Base-by-base conservation (phyloP, 2,113 vertebrate genomes). In the Carettochelys insculpta region DNA sequence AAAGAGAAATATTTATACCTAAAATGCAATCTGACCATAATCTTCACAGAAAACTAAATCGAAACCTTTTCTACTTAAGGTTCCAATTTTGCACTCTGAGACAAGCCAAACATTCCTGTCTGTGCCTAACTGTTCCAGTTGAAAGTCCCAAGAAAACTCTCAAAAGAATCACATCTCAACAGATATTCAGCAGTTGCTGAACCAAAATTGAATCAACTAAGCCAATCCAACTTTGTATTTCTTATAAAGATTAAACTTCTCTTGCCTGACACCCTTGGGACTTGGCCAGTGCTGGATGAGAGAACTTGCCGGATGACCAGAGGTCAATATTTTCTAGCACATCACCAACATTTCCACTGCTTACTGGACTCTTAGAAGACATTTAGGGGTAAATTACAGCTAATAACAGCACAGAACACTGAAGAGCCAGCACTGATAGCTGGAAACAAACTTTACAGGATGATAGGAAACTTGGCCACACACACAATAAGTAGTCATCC, bases 221-320 rank as follows among this genome's bases (percentile, higher is more conserved):
- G n/a, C 16, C 11, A 79, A n/a, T 85, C 52, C 54, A 11, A 61
- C 3, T 82, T 79, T 6, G 17, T 25, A 79, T 90, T 79, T 29
- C 38, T 93, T 85, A 50, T 41, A 83, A 88, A 81, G 79, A 92
- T 88, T 93, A n/a, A n/a, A n/a, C n/a, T n/a, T n/a, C n/a, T n/a
- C n/a, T n/a, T n/a, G n/a, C n/a, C n/a, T n/a, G n/a, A n/a, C n/a
- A n/a, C n/a, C n/a, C n/a, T n/a, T n/a, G n/a, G n/a, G n/a, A n/a
- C n/a, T n/a, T n/a, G n/a, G n/a, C n/a, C n/a, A n/a, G n/a, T n/a
- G n/a, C n/a, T n/a, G n/a, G n/a, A n/a, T n/a, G n/a, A n/a, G n/a
- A n/a, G n/a, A n/a, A n/a, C n/a, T n/a, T n/a, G n/a, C n/a, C n/a
- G n/a, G n/a, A n/a, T n/a, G n/a, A n/a, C n/a, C n/a, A n/a, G n/a